These are phyloP conservation scores for Microcebus griseorufus DNA, from an alignment of 2,113 vertebrate genomes.

Conservation along the genomic window DNA sequence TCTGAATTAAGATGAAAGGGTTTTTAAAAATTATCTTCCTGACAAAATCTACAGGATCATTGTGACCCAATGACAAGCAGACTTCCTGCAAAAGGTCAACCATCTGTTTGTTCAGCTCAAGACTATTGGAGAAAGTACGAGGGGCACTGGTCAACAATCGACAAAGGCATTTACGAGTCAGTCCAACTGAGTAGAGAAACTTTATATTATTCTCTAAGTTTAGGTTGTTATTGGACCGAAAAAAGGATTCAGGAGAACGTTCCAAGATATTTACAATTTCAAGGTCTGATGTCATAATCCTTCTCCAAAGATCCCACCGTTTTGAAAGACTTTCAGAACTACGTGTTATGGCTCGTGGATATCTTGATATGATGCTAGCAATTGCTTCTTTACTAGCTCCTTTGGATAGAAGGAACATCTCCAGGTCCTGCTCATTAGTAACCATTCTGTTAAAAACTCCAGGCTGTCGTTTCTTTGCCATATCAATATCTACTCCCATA, in stretches of 20 bases:
- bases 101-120: conserved; percentile 87
- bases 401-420: conserved; percentile 86
- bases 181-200: conserved; percentile 86
- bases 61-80: conserved; percentile 79
- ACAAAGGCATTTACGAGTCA: conserved; percentile 82
- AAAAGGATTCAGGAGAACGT: conserved; percentile 89
- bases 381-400: conserved; percentile 82
- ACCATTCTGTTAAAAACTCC: conserved; percentile 81
- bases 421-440: conserved; percentile 85
- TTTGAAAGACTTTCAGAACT: conserved; percentile 84
- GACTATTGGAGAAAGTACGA: conserved; percentile 88
- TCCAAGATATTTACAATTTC: conserved; percentile 87
- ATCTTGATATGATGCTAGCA: conserved; percentile 87
- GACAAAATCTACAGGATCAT: conserved; percentile 82
- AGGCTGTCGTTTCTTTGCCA: conserved; percentile 83
- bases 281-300: conserved; percentile 81
- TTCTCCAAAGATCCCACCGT: conserved; percentile 89
- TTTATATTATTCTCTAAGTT: conserved; percentile 87
- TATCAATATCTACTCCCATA: conserved; percentile 87
- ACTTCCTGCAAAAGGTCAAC: conserved; percentile 82
- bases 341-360: conserved; percentile 86
- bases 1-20: conserved; percentile 87
- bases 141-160: conserved; percentile 86
- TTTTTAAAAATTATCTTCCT: conserved; percentile 86
- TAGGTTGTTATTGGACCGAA: conserved; percentile 86